These are phyloP conservation scores for Florisuga fusca DNA, from an alignment of 2,797 vertebrate genomes.

Conservation along the genomic window DNA sequence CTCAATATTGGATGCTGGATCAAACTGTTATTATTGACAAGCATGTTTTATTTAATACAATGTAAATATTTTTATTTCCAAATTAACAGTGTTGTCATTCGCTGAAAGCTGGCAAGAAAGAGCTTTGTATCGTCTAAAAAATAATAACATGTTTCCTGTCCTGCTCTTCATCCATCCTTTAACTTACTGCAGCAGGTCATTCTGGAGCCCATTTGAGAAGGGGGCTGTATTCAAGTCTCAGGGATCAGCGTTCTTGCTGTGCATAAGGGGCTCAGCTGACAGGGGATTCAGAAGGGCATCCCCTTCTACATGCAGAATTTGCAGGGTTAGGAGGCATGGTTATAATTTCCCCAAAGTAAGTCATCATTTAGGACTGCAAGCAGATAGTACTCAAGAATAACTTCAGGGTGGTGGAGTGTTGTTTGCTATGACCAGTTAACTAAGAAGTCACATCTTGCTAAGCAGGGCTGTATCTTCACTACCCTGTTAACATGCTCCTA, in stretches of 20 bases:
- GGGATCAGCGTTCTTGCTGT: background rate
- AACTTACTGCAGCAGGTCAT: background rate
- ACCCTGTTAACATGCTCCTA: background rate
- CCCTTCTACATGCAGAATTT: background rate
- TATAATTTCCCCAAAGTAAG: background rate
- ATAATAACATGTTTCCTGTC: background rate
- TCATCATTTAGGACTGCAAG: background rate
- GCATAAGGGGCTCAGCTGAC: background rate
- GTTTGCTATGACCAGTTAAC: background rate
- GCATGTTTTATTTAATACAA: background rate
- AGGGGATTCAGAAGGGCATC: background rate
- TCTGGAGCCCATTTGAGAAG: background rate
- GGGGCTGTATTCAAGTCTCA: fast-evolving
- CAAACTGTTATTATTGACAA: background rate
- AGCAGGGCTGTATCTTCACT: background rate
- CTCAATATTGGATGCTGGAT: background rate
- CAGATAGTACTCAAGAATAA: background rate
- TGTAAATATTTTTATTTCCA: background rate
- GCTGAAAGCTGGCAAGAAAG: background rate
- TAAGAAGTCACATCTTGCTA: background rate
- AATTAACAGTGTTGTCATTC: background rate
- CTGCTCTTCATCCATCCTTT: background rate
- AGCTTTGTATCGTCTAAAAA: background rate
- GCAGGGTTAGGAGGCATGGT: background rate
- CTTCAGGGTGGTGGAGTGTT: background rate